Percentiles rank a stretch among this genome's conserved stretches.
Conservation (phyloP, 2,888 invertebrate species). For the Scotopteryx bipunctaria region DNA sequence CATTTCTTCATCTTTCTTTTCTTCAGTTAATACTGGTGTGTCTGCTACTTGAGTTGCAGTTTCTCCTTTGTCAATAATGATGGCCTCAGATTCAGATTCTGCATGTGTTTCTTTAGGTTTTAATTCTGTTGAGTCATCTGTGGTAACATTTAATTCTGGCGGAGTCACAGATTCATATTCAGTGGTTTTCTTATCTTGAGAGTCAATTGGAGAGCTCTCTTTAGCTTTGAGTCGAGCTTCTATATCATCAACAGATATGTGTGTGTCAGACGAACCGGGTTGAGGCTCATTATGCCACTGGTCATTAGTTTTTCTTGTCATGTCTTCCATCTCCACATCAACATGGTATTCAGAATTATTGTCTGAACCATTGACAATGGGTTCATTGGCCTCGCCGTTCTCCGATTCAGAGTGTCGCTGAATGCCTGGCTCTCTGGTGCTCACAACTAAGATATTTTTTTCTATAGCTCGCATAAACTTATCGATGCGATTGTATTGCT, state of each 20-base stretch:
- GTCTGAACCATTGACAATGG: constrained; percentile 84
- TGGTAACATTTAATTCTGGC: constrained; percentile 56
- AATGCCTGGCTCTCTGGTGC: constrained; percentile 87
- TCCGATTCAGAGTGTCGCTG: constrained; percentile 85
- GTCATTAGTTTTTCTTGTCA: constrained; percentile 73
- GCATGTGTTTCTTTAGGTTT: constrained; percentile 42
- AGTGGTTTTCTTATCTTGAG: constrained; percentile 55
- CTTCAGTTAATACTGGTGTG: constrained; percentile 31
- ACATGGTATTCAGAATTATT: constrained; percentile 80
- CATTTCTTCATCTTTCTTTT: constrained; percentile 60
- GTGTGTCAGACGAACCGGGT: constrained; percentile 70
- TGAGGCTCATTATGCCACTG: constrained; percentile 65
- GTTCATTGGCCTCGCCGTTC: constrained; percentile 86
- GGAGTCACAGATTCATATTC: constrained; percentile 66
- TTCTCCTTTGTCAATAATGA: constrained; percentile 43
- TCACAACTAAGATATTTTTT: constrained; percentile 95
- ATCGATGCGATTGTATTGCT: constrained; percentile 97
- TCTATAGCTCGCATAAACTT: constrained; percentile 98
- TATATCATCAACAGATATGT: constrained; percentile 69
- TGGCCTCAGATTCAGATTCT: constrained; percentile 35
- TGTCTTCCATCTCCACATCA: constrained; percentile 82
- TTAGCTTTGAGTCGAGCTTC: constrained; percentile 76
- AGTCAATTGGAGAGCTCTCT: constrained; percentile 63
- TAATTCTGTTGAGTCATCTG: constrained; percentile 48
- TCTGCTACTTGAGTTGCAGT: constrained; percentile 23